Conservation (phyloP, 2,797 vertebrate genomes). For the Neostethus bicornis region DNA sequence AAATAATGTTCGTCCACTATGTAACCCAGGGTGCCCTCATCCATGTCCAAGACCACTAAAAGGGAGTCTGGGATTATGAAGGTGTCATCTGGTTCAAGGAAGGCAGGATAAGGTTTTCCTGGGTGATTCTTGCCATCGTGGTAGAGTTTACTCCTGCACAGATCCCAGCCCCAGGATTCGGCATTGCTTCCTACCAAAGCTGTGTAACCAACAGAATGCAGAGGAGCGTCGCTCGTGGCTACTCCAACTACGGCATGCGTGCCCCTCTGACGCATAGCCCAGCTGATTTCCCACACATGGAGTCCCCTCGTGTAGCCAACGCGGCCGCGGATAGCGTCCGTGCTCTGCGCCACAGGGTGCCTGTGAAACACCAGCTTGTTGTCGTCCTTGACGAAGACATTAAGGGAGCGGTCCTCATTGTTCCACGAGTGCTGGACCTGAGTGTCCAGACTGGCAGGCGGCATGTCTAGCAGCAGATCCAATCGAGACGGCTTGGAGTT, state of each 20-base stretch:
- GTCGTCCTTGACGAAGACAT: conserved; percentile 98
- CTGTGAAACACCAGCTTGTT: conserved; percentile 96
- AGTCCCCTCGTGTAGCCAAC: conserved; percentile 96
- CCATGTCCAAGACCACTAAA: conserved; percentile 97
- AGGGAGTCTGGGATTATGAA: conserved; percentile 98
- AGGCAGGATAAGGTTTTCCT: conserved; percentile 92
- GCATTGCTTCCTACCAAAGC: conserved; percentile 93
- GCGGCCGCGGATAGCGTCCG: conserved; percentile 92
- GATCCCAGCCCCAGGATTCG: conserved; percentile 99
- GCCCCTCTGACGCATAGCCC: conserved; percentile 96
- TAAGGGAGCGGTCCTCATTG: conserved; percentile 94
- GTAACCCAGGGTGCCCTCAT: conserved; percentile 96
- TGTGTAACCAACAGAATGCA: conserved; percentile 96
- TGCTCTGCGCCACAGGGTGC: conserved; percentile 98
- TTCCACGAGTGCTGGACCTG: conserved; percentile 96
- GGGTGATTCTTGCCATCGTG: conserved; percentile 96
- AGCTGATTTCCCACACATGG: conserved; percentile 98
- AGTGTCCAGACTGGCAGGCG: conserved; percentile 80
- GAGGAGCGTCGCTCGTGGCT: conserved; percentile 88
- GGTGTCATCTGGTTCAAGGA: conserved; percentile 92
- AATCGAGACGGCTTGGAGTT: conserved; percentile 93
- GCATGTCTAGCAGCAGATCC: conserved; percentile 97
- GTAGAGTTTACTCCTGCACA: conserved; percentile 96
- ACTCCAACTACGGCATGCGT: conserved; percentile 96
- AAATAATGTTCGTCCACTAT: conserved; percentile 98